Base-by-base conservation (phyloP, 2,888 invertebrate species). In the Scaptomyza caliginosa region DNA sequence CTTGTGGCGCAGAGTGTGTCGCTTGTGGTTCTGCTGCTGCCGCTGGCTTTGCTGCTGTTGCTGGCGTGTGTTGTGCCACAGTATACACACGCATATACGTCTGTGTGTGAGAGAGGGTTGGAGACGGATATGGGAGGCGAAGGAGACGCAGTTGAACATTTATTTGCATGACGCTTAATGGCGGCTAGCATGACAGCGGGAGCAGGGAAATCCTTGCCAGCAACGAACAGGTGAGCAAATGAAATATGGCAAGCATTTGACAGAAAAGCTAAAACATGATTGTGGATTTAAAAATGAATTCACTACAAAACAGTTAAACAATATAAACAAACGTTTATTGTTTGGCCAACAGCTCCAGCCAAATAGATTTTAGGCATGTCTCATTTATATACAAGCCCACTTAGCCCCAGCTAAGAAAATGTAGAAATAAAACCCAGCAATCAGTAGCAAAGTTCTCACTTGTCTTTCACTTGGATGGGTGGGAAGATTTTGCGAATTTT, bases 401-500 rank as follows among this genome's bases (percentile, higher is more conserved):
- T 7, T 23, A 8, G 24, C 0, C 39, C 6, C 11, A 21, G 4
- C 26, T 11, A 10, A 26, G 11, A 19, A 17, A 16, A 11, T 5
- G 13, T 10, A 0, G 5, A 21, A 17, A 30, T 38, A 52, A 46
- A 36, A 45, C 56, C 51, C 42, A 23, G 38, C 68, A 48, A 60
- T 52, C 68, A 60, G 55, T 54, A 42, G 60, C n/a, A 73, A 70
- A 73, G 42, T 70, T 74, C 62, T 32, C 69, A 54, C 45, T 69
- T 69, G 46, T 24, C 38, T 63, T 21, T 16, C 34, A 16, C 8
- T 16, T 13, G 34, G 73, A 67, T 55, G 49, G 23, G 30, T 10
- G 46, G 50, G 58, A 74, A 86, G 80, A 80, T 86, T 86, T 86
- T 83, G 67, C 74, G 74, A 88, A 84, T 84, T 84, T 88, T 88